Evolutionary conservation across 2,113 vertebrate genomes (phyloP).

Genomic region (Felis chaus): DNA sequence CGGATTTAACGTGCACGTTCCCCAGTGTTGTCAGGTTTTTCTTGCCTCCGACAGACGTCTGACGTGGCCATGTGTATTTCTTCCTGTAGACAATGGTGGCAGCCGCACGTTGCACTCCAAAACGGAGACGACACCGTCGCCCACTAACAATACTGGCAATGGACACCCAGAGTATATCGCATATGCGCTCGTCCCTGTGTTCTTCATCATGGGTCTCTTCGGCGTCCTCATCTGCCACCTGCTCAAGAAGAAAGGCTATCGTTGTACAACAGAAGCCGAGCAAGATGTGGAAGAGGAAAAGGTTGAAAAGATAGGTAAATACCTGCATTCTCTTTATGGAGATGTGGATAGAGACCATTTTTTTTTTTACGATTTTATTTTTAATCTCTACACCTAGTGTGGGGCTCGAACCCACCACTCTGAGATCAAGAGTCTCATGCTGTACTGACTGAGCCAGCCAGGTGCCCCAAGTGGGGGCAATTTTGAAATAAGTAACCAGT

Average conservation of each 20-base stretch:
- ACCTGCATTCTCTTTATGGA: not conserved
- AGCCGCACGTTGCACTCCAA: constrained; percentile 44
- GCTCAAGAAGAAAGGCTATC: constrained; percentile 96
- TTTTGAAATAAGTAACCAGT: not conserved
- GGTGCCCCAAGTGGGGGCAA: not conserved
- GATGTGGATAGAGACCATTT: rapidly evolving
- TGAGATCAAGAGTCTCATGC: not conserved
- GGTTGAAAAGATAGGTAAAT: constrained; percentile 89
- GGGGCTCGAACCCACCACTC: not conserved
- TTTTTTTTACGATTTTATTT: not conserved
- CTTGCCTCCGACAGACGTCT: not conserved
- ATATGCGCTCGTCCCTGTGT: constrained; percentile 90
- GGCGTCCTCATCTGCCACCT: constrained; percentile 96
- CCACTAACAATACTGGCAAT: not conserved
- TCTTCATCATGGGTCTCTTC: constrained; percentile 95
- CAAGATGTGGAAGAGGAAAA: constrained; percentile 84
- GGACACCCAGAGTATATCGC: constrained; percentile 87
- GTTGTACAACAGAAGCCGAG: constrained; percentile 93
- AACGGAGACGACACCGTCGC: constrained; percentile 45
- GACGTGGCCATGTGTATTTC: not conserved
- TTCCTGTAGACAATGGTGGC: constrained; percentile 7
- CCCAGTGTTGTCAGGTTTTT: not conserved
- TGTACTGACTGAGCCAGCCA: not conserved
- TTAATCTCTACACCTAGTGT: not conserved
- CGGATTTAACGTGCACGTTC: not conserved